Conservation (phyloP, 1,140 invertebrate species). For the Dreissena polymorpha region DNA sequence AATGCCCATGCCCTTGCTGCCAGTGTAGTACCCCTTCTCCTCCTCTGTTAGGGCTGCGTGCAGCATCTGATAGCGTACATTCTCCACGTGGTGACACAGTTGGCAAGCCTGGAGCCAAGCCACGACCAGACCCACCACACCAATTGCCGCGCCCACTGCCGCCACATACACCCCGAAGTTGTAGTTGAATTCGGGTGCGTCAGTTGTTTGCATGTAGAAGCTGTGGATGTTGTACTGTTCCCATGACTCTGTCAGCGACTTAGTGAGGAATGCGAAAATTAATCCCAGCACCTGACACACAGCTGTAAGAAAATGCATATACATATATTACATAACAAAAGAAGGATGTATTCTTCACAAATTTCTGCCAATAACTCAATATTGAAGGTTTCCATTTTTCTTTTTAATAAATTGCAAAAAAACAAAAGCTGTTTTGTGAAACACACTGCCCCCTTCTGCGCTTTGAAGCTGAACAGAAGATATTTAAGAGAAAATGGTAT, state of each 20-base stretch:
- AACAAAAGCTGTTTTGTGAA: too few species aligned
- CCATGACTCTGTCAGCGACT: conserved; percentile 14
- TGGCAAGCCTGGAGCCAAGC: conserved; percentile 44
- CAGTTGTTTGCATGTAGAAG: conserved; percentile 16
- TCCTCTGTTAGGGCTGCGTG: conserved; percentile 31
- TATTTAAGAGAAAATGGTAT: too few species aligned
- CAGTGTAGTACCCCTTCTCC: conserved; percentile 14
- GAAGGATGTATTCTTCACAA: too few species aligned
- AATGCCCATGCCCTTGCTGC: neutral
- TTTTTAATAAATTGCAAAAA: too few species aligned
- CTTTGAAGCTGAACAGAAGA: too few species aligned
- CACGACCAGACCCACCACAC: neutral
- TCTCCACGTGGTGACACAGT: conserved; percentile 39
- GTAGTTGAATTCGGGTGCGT: neutral
- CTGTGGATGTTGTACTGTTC: conserved; percentile 17
- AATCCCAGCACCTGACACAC: conserved; percentile 23
- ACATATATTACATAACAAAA: neutral
- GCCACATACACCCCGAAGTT: conserved; percentile 26
- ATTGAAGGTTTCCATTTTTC: too few species aligned
- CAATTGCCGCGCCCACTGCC: conserved; percentile 17
- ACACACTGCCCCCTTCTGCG: too few species aligned
- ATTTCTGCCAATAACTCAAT: too few species aligned
- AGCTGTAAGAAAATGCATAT: conserved; percentile 27
- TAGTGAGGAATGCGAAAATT: conserved; percentile 21
- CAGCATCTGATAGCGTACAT: conserved; percentile 45